Evolutionary conservation across 2,888 invertebrate genomes (phyloP).

Genomic region (Troilus luridus): DNA sequence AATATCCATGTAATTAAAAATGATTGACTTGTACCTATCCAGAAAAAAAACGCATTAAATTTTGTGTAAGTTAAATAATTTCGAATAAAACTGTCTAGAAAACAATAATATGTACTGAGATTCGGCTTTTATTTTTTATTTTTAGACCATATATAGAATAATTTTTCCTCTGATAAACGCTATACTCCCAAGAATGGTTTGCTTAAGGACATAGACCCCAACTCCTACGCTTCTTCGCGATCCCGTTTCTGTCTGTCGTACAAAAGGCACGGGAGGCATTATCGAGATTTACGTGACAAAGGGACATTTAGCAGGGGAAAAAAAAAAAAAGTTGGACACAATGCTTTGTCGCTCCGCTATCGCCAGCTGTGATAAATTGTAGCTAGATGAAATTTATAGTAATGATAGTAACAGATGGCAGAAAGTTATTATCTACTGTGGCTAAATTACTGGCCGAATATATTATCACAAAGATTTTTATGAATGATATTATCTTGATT

Average conservation of each 20-base stretch:
- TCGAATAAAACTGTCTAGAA: too few species aligned
- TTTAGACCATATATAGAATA: background rate
- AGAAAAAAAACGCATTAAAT: too few species aligned
- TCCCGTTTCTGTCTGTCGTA: background rate
- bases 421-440: background rate
- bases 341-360: conserved; percentile 26
- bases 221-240: background rate
- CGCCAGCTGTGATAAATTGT: conserved; percentile 9
- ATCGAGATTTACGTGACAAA: conserved; percentile 46
- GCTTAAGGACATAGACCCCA: background rate
- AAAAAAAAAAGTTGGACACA: background rate
- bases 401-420: background rate
- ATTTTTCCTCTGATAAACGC: background rate
- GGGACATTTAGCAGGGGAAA: background rate
- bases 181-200: background rate
- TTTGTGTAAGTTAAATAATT: too few species aligned
- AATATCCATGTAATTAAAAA: too few species aligned
- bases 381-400: background rate
- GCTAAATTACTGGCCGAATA: background rate
- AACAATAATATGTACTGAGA: too few species aligned
- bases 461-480: background rate
- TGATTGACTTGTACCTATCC: too few species aligned
- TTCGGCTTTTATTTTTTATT: too few species aligned
- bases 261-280: background rate
- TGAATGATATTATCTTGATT: background rate